A percentile compares a stretch with the other conserved stretches of the same genome.
phyloP scores from a whole-genome alignment of 2,888 invertebrate species.

The Eumacrocentrus americanus region DNA sequence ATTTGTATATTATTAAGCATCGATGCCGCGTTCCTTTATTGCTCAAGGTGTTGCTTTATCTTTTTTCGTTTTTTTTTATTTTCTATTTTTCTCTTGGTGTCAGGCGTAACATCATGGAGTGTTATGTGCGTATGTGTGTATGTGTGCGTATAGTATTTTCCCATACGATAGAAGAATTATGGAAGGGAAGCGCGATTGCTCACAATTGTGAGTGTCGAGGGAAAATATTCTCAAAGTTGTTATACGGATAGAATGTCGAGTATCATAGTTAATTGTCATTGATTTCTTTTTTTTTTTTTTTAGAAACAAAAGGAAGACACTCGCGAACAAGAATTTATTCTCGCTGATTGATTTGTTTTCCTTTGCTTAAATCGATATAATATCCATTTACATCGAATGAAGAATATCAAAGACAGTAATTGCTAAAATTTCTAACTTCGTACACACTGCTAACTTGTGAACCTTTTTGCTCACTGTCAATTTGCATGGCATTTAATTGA shows the following conservation, averaged over 20 bases:
- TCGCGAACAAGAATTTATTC: constrained; percentile 12
- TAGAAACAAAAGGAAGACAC: neutral
- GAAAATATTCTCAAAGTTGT: constrained; percentile 17
- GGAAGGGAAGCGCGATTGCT: neutral
- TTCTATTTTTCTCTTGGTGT: constrained; percentile 36
- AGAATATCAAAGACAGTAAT: neutral
- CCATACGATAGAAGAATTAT: neutral
- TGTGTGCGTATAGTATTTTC: neutral
- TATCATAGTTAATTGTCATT: constrained; percentile 17
- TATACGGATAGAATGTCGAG: constrained; percentile 24
- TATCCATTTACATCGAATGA: constrained; percentile 8
- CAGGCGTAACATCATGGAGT: constrained; percentile 36
- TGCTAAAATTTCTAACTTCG: constrained; percentile 4
- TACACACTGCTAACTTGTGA: constrained; percentile 2
- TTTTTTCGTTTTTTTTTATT: constrained; percentile 38
- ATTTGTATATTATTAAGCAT: constrained; percentile 24
- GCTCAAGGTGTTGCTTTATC: constrained; percentile 35
- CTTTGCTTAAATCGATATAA: neutral
- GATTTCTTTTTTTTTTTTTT: constrained; percentile 4
- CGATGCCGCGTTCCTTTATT: constrained; percentile 34
- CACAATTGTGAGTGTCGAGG: neutral
- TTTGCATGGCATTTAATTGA: constrained; percentile 13
- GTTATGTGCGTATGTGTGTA: constrained; percentile 34
- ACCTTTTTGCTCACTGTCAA: constrained; percentile 15
- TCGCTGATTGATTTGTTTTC: neutral